Percentiles rank a stretch among this genome's conserved stretches.
Conservation (phyloP, 2,797 vertebrate species). For the Schizothorax lantsangensis region DNA sequence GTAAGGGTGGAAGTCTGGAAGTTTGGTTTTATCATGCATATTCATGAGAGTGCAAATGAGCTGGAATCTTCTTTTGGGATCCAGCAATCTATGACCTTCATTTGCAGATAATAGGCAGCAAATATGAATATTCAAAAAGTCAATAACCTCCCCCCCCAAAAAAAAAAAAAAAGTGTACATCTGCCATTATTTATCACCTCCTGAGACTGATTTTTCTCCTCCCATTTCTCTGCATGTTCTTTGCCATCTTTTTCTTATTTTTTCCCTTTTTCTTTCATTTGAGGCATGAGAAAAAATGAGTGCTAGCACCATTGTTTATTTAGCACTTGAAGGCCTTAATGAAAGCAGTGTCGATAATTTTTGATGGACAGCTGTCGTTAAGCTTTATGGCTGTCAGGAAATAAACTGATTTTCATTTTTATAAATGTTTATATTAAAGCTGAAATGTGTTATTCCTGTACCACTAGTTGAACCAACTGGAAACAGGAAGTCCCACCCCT, state of each 20-base stretch:
- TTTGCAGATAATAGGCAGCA: slow-evolving; percentile 18
- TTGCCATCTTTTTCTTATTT: not conserved
- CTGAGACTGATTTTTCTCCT: not conserved
- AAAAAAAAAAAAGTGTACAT: not conserved
- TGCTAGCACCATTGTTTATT: slow-evolving; percentile 41
- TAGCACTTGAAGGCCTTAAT: slow-evolving; percentile 5
- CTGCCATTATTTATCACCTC: slow-evolving; percentile 1
- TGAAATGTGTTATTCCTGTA: not conserved
- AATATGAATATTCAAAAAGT: slow-evolving; percentile 32
- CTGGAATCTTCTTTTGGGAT: not conserved
- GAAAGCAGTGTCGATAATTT: slow-evolving; percentile 48
- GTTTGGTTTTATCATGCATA: not conserved
- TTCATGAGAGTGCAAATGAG: slow-evolving; percentile 42
- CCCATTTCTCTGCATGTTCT: not conserved
- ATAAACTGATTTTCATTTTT: not conserved
- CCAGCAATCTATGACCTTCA: slow-evolving; percentile 33
- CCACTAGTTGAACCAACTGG: not conserved
- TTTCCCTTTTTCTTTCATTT: not conserved
- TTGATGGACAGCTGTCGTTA: slow-evolving; percentile 29
- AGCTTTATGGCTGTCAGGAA: not conserved
- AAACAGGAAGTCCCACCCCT: not conserved
- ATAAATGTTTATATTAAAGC: not conserved
- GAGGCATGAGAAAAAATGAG: slow-evolving; percentile 12
- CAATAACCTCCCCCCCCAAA: not conserved
- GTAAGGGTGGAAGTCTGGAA: not conserved